Base-by-base conservation (phyloP, 2,888 invertebrate species). In the Pachydiplax longipennis region DNA sequence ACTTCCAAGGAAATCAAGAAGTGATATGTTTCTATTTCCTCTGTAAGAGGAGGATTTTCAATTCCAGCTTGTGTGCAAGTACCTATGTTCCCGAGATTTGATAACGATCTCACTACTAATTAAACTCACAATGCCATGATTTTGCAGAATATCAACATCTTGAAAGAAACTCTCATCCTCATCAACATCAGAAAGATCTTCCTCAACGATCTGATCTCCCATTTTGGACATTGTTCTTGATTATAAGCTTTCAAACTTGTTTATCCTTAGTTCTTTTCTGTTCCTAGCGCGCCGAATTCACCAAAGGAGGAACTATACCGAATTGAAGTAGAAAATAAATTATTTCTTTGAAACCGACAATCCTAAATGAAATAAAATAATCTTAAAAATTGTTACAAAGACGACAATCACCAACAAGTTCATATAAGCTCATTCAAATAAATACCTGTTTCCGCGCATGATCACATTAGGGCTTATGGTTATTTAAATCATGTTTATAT, bases 121-220 rank as follows among this genome's bases (percentile, higher is more conserved):
- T 80, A 44, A 81, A 93, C 94, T 94, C 93, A 95, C 95, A 92
- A 95, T 95, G 90, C 95, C 95, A 93, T 95, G 95, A 92, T 94
- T 94, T 92, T 95, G 95, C 15, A 95, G 93, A 65, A 96, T 94
- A 93, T 97, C 97, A 91, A 97, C 96, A 93, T 97, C 97, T 94
- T 97, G 96, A 93, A 97, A 97, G 93, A 95, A 96, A 87, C 95
- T 95, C 93, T 97, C 97, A 92, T 96, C 96, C 44, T 96, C 96
- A 91, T 96, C 95, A 92, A 94, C 95, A 92, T 95, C 95, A 35
- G 81, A 81, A 35, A 90, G n/a, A 91, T 90, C 91, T 92, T 93
- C 93, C 91, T 93, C 93, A 31, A 94, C 93, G 35, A 93, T 93
- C 91, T 94, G 94, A 90, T 94, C 94, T 44, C 92, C 91, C 65